Percentiles rank a stretch among this genome's conserved stretches.
Evolutionary conservation across 2,797 vertebrate genomes (phyloP).

Genomic region (Kryptolebias ocellatus): DNA sequence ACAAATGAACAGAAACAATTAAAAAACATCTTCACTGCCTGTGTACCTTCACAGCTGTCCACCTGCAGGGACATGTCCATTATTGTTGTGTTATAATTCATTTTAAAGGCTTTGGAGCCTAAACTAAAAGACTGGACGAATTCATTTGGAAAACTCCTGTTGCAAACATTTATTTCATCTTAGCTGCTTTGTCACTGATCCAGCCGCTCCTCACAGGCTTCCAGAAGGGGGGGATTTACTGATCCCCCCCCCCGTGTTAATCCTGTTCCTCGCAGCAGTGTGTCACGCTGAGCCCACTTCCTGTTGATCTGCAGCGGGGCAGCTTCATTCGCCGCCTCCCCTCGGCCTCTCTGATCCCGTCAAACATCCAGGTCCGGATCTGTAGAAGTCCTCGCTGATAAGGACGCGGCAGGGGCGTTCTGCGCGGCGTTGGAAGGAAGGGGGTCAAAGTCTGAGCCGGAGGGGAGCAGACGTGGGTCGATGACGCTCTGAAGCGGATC

Average conservation of each 20-base stretch:
- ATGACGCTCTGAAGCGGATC: not conserved
- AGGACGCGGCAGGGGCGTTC: not conserved
- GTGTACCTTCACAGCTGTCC: too few relatives aligned
- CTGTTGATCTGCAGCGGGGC: slow-evolving; percentile 13
- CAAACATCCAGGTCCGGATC: slow-evolving; percentile 40
- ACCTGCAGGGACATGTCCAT: too few relatives aligned
- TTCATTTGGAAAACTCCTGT: not conserved
- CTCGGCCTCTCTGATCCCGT: slow-evolving; percentile 44
- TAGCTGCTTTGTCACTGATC: slow-evolving; percentile 30
- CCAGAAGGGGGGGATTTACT: slow-evolving; percentile 9
- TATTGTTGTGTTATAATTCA: too few relatives aligned
- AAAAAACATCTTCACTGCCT: too few relatives aligned
- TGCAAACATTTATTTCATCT: not conserved
- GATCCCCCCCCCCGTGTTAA: slow-evolving; percentile 40
- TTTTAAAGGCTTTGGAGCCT: too few relatives aligned
- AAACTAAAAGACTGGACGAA: too few relatives aligned
- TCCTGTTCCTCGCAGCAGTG: slow-evolving; percentile 27
- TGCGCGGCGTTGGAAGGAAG: slow-evolving; percentile 41
- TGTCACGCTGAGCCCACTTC: slow-evolving; percentile 34
- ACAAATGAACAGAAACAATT: too few relatives aligned
- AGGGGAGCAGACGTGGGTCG: slow-evolving; percentile 2
- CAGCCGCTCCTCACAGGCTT: slow-evolving; percentile 32
- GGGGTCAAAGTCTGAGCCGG: slow-evolving; percentile 58
- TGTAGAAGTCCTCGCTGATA: slow-evolving; percentile 15
- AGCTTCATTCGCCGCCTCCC: slow-evolving; percentile 10